Conservation (phyloP, 2,797 vertebrate species). For the Sebastes steindachneri region DNA sequence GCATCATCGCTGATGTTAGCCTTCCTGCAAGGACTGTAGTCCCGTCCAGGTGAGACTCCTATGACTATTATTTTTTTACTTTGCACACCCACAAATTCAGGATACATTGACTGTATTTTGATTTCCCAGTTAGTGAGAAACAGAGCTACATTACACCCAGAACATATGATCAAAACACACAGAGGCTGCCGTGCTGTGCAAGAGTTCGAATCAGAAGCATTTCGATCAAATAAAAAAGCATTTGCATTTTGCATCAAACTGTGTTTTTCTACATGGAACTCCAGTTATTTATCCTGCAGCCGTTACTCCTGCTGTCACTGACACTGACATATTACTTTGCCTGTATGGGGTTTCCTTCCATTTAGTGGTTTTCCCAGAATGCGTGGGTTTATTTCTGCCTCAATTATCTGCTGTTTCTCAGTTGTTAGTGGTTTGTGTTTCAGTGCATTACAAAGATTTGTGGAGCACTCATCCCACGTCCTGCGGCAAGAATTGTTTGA, state of each 20-base stretch:
- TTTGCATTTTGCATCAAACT: slow-evolving; percentile 26
- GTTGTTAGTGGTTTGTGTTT: not conserved
- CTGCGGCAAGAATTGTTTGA: not conserved
- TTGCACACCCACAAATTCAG: not conserved
- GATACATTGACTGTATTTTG: not conserved
- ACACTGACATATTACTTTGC: slow-evolving; percentile 1
- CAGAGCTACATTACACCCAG: not conserved
- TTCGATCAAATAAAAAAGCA: slow-evolving; percentile 16
- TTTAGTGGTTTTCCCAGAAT: not conserved
- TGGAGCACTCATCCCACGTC: not conserved
- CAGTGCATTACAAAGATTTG: no score
- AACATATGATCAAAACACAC: slow-evolving; percentile 10
- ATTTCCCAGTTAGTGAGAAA: not conserved
- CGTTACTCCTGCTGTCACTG: not conserved
- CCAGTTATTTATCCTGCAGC: slow-evolving; percentile 6
- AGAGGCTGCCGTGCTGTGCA: not conserved
- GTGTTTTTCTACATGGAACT: slow-evolving; percentile 18
- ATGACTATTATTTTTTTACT: not conserved
- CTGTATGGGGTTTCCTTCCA: not conserved
- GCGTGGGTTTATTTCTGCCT: not conserved
- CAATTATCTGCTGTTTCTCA: slow-evolving; percentile 13
- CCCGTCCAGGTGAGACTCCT: not conserved
- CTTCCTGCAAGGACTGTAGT: not conserved
- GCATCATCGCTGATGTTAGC: slow-evolving; percentile 2
- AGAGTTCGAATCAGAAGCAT: slow-evolving; percentile 24